Evolutionary conservation across 64 coral and sea anemone genomes (phyloP), one percentile per base, ranked within the genome.

Genomic region (Pocillopora verrucosa): DNA sequence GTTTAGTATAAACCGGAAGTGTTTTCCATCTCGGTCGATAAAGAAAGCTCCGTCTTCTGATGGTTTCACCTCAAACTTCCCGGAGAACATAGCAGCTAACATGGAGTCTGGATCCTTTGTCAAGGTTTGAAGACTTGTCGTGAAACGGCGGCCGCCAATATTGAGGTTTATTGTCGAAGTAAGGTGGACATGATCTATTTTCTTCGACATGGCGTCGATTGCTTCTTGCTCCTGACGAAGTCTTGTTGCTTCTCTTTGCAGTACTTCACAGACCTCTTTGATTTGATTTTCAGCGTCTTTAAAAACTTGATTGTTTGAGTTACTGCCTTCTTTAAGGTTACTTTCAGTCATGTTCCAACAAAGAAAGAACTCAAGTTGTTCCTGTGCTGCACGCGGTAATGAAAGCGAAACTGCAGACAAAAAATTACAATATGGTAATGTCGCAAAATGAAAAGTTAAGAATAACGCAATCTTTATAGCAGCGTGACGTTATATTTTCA

Each of bases 21-120:
- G 56, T 4, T 57, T 78, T 1, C 74, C 74, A 56, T 89, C 87
- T 25, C 87, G 51, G 34, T 89, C 62, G 61, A 89, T 89, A 58
- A 89, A 89, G 26, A 87, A 35, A 41, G 56, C 36, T 56, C 16
- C 68, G 0, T 60, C 65, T 26, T 87, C 67, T 0, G 67, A 30
- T 7, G 67, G 67, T 9, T 24, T 70, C 67, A 70, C 25, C n/a
- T 93, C 59, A 62, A 91, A 89, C 38, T 92, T 87, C 83, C 95
- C 95, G 57, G 95, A 98, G 87, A 98, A 98, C 95, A 98, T 98
- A 10, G 82, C 89, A 10, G 92, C 92, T 41, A 98, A 76, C 92
- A 98, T 98, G 9, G 95, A 98, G 56, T 87, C 60, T 38, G 84
- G 92, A 84, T 98, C 92, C 74, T 88, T 92, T 15, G 74, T 91